These are phyloP conservation scores for Ranitomeya variabilis DNA, from an alignment of 2,113 vertebrate genomes.

Conservation along the genomic window DNA sequence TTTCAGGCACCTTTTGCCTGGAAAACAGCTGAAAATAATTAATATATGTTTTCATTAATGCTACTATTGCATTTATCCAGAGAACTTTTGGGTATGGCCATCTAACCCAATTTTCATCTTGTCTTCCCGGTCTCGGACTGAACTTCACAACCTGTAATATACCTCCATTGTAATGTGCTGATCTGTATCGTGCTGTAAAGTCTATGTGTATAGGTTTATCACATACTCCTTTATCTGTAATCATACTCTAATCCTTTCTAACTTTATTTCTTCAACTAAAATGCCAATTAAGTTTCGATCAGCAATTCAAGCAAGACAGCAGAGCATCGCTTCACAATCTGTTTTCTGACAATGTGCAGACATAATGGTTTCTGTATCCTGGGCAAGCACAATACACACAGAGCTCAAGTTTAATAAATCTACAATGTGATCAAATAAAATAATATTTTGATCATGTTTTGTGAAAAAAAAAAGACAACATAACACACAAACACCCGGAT, in stretches of 20 bases:
- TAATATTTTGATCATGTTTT: neutral
- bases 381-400: neutral
- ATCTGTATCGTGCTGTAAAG: neutral
- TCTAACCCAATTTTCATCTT: neutral
- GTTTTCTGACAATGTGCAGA: neutral
- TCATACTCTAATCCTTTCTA: slow-evolving; percentile 19
- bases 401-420: neutral
- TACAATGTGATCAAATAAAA: neutral
- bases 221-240: slow-evolving; percentile 18
- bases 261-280: slow-evolving; percentile 29
- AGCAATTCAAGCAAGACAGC: neutral
- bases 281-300: slow-evolving; percentile 26
- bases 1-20: no score
- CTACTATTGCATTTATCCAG: no score
- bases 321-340: neutral
- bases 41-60: no score
- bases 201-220: slow-evolving; percentile 27
- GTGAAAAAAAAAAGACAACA: neutral
- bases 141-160: neutral
- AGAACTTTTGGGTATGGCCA: neutral
- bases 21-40: no score
- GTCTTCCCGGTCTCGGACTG: neutral
- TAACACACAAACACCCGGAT: neutral
- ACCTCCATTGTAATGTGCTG: slow-evolving; percentile 5
- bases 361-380: neutral